Base-by-base conservation (phyloP, 1,140 invertebrate species). In the Meteorus sp. region DNA sequence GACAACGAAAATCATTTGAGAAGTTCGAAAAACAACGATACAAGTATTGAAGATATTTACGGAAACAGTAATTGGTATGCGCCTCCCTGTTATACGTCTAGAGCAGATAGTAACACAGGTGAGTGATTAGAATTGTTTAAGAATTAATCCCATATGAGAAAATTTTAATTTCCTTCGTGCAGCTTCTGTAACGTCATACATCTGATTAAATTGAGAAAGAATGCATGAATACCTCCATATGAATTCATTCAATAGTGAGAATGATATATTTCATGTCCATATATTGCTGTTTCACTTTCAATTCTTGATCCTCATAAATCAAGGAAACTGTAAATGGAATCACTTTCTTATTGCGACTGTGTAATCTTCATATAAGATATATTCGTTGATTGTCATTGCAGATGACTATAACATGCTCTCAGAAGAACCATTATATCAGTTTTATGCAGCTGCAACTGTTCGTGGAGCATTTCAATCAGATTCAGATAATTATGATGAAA, bases 361-460 rank as follows among this genome's bases (percentile, higher is more conserved):
- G n/a, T 25, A 29, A 50, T 27, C 7, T 41, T 22, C 1, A 39
- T 39, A 8, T 29, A 62, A 33, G 51, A 29, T 41, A 5, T 9
- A 41, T 45, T 39, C 43, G 23, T 43, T 39, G 13, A 41, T 15
- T 13, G 17, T 39, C 53, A 59, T 63, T 61, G 27, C 50, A 80
- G 79, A 80, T 70, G 66, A 73, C 41, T 76, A 75, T 35, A 73
- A 76, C 19, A 68, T 75, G 27, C 81, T 86, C 51, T 79, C 80
- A 25, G 86, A 94, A 73, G 92, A 95, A 68, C 93, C 92, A 0
- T 82, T 95, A 15, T 95, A 95, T 74, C 93, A 95, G 72, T 94
- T 94, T 77, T 95, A 95, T 75, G 88, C 88, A 9, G 86, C 86
- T 52, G 87, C 92, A 67, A 82, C 88, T 57, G 86, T 83, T 76